phyloP scores from a whole-genome alignment of 2,888 invertebrate species.

The Brachynemurus nebulosus region DNA sequence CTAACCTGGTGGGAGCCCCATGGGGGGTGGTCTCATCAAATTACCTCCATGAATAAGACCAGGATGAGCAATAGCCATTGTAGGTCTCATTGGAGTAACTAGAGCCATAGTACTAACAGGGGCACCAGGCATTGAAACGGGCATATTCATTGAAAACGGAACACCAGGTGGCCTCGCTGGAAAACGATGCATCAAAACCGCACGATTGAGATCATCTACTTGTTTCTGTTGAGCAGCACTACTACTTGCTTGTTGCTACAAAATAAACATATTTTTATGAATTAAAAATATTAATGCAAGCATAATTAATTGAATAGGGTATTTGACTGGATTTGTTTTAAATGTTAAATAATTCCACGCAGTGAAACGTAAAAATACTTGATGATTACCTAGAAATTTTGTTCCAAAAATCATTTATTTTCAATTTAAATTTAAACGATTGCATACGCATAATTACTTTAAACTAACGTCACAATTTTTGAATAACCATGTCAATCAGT shows the following conservation, averaged over 20 bases:
- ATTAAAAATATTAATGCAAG: too few species aligned
- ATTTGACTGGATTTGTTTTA: too few species aligned
- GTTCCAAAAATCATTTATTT: too few species aligned
- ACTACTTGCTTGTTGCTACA: constrained; percentile 30
- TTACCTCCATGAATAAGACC: constrained; percentile 42
- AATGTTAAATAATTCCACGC: too few species aligned
- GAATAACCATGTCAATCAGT: too few species aligned
- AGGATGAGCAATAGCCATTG: constrained; percentile 35
- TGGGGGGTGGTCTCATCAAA: constrained; percentile 48
- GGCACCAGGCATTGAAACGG: constrained; percentile 33
- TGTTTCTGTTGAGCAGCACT: constrained; percentile 31
- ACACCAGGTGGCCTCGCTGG: constrained; percentile 32
- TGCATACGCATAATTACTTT: too few species aligned
- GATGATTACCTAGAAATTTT: too few species aligned
- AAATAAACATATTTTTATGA: too few species aligned
- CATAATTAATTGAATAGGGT: too few species aligned
- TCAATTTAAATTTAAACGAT: too few species aligned
- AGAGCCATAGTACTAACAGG: constrained; percentile 35
- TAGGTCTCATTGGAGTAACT: constrained; percentile 38
- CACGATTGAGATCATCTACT: constrained; percentile 28
- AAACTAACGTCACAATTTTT: too few species aligned
- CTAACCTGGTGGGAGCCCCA: constrained; percentile 53
- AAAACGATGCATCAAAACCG: constrained; percentile 34
- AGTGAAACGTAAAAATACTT: too few species aligned
- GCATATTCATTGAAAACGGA: constrained; percentile 32